Base-by-base conservation (phyloP, 1,140 invertebrate species). In the Telenomus remus region DNA sequence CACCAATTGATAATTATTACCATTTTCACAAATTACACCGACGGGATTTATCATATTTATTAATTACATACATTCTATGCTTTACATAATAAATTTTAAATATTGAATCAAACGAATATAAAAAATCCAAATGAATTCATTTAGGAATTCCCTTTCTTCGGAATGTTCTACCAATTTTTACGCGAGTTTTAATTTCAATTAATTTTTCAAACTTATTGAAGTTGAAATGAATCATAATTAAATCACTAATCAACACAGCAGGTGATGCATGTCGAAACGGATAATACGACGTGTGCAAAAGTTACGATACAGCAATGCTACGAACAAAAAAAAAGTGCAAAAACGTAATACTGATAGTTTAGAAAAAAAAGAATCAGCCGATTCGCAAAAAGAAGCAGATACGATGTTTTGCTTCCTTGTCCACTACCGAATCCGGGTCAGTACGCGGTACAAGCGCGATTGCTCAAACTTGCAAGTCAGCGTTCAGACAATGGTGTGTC, bases 361-460 rank as follows among this genome's bases (percentile, higher is more conserved):
- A 1, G 8, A 39, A 39, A 39, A n/a, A n/a, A n/a, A n/a, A n/a
- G n/a, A 39, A 39, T n/a, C 1, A 39, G 9, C 9, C 37, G 43
- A 12, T 39, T 4, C 47, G 37, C 27, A 15, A 9, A 15, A 68
- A 74, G 61, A 75, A 75, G 46, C 39, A 49, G 66, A 64, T 61
- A 57, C 49, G 63, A 71, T 57, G 74, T 71, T 71, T 71, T 76
- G 63, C 68, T 76, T 76, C 57, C 74, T 68, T 68, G 68, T 63
- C 63, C 68, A 68, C 75, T 72, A 72, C 68, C 68, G 68, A 77
- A 77, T 77, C 75, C 75, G 75, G 75, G 74, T 76, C 74, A 76
- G 43, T 44, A 1, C 19, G 49, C 48, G 56, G 55, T 53, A 49
- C 57, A 56, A 69, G 56, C 61, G 35, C 54, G 57, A 60, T 68